Evolutionary conservation across 2,888 invertebrate species (phyloP), one percentile per base, ranked within the genome.

Genomic region (Ommatoiulus sabulosus): DNA sequence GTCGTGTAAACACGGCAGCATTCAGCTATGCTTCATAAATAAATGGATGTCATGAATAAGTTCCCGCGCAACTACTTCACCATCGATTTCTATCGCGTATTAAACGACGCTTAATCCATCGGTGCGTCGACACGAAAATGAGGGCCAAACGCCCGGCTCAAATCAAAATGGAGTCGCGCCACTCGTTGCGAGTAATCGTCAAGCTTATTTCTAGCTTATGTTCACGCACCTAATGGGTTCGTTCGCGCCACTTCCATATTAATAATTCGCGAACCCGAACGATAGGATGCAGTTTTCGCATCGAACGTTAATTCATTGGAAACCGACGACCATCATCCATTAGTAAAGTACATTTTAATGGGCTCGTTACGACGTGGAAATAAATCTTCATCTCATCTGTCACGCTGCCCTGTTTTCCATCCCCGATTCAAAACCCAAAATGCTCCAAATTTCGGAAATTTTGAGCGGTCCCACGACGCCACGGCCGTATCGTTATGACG

Each of bases 331-430:
- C 63, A 72, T 24, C 72, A 24, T 72, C 72, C 72, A 72, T 72
- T 72, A 72, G 72, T 72, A 24, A 72, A 72, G 72, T 72, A 72
- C 72, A n/a, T 72, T 72, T 72, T 72, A 72, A 72, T 72, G 72
- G 24, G 72, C 72, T 72, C 24, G 6, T 72, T 24, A 24, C 24
- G 24, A 72, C 72, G n/a, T 24, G 72, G 1, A 24, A n/a, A 72
- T 72, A 72, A 72, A 72, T 72, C 72, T 72, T 72, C 72, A 72
- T 72, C 72, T 24, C 20, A n/a, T 72, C 24, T n/a, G 72, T 72
- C 72, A 72, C 35, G 35, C 35, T 35, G 35, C 35, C 35, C 35
- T 35, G 35, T 35, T 35, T 35, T 35, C 35, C 0, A 35, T 1
- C 35, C 35, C 35, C 2, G 35, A 35, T 35, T 35, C 35, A 35